phyloP scores from a whole-genome alignment of 2,113 vertebrate species.

The Progne subis region DNA sequence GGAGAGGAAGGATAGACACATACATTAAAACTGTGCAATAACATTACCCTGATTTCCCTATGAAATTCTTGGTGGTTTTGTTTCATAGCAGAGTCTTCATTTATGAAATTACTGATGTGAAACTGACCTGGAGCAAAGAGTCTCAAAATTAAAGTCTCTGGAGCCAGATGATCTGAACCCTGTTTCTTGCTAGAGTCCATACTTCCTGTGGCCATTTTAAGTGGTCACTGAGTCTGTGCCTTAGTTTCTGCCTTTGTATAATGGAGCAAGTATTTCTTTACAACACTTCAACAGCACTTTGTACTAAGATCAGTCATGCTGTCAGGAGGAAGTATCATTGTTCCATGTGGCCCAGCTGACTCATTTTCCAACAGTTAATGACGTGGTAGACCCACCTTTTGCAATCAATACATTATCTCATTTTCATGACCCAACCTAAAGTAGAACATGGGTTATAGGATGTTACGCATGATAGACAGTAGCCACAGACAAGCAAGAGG shows the following conservation, averaged over 20 bases:
- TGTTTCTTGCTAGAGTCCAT: neutral
- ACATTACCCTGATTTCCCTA: neutral
- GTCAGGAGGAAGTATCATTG: neutral
- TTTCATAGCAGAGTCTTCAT: neutral
- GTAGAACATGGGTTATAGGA: neutral
- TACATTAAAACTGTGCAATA: neutral
- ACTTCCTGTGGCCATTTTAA: neutral
- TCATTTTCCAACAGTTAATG: neutral
- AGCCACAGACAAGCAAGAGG: neutral
- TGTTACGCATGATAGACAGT: accelerated
- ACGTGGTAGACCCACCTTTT: neutral
- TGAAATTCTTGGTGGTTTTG: neutral
- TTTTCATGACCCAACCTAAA: neutral
- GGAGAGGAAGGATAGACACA: neutral
- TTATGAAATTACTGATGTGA: neutral
- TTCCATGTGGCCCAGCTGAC: neutral
- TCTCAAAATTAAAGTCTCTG: neutral
- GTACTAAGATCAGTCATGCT: neutral
- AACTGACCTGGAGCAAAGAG: neutral
- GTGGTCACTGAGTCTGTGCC: neutral
- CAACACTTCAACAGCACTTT: neutral
- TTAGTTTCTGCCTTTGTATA: neutral
- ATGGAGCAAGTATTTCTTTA: neutral
- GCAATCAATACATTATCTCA: neutral
- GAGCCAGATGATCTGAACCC: neutral